These are phyloP conservation scores for Penaeus vannamei DNA, from an alignment of 1,140 invertebrate genomes.

Conservation along the genomic window DNA sequence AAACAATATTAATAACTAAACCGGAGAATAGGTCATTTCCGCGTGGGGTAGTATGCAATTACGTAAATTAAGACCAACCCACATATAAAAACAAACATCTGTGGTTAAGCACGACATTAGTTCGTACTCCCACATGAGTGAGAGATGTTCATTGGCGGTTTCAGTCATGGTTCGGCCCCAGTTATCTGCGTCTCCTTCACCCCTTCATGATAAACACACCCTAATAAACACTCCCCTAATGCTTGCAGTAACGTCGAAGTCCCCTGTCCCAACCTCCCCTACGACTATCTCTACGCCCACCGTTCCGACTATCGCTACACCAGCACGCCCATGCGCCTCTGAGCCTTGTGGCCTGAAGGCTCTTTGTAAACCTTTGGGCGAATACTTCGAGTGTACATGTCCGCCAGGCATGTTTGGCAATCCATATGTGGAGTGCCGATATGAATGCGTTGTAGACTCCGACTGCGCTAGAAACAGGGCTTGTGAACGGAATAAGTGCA, in stretches of 20 bases:
- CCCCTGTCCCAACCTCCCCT: background rate
- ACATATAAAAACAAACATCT: no score
- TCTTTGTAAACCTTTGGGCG: constrained; percentile 68
- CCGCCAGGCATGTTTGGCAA: constrained; percentile 82
- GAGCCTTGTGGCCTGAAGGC: constrained; percentile 83
- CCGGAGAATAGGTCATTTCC: no score
- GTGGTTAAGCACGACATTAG: no score
- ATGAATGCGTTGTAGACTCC: constrained; percentile 79
- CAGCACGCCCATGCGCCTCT: constrained; percentile 82
- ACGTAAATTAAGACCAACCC: no score
- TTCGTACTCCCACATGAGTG: no score
- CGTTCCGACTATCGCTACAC: background rate
- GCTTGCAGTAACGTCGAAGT: constrained; percentile 21
- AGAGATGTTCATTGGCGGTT: no score
- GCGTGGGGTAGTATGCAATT: no score
- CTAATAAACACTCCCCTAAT: background rate
- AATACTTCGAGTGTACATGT: constrained; percentile 80
- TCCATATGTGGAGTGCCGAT: constrained; percentile 82
- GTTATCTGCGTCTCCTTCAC: no score
- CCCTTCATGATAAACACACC: no score
- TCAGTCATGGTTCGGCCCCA: no score
- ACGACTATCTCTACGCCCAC: background rate
- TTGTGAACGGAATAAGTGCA: constrained; percentile 75
- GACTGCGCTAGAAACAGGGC: constrained; percentile 78
- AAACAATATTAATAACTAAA: no score